Percentiles rank a stretch among this genome's conserved stretches.
phyloP scores from a whole-genome alignment of 1,140 invertebrate species.

The Melipona quadrifasciata region DNA sequence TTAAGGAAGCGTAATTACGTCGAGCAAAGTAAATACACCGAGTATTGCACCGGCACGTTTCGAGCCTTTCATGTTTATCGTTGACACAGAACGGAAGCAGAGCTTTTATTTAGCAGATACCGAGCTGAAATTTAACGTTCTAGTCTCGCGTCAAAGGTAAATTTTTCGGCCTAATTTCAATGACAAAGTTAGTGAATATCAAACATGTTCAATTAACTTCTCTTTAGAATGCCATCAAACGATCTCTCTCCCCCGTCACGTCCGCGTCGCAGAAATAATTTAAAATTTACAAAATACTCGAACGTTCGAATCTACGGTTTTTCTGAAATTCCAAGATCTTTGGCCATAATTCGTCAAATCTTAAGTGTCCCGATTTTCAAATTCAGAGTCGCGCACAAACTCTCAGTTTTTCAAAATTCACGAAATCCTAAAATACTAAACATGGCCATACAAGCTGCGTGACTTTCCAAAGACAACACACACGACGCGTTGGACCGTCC shows the following conservation, averaged over 20 bases:
- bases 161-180: conserved; percentile 8
- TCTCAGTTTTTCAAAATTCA: no score
- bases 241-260: neutral
- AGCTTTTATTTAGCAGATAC: neutral
- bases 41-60: neutral
- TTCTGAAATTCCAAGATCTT: neutral
- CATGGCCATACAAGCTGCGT: no score
- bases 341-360: neutral
- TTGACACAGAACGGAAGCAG: neutral
- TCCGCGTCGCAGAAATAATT: neutral
- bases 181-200: no score
- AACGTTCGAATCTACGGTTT: no score
- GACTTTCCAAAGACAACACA: no score
- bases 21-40: neutral
- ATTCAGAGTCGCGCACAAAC: neutral
- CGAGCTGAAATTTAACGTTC: neutral
- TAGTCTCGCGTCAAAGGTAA: neutral
- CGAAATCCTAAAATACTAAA: neutral
- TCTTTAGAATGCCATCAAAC: neutral
- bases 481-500: no score
- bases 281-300: neutral
- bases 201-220: neutral
- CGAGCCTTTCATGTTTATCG: neutral
- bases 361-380: neutral
- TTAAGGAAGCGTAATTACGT: conserved; percentile 18